phyloP scores from a whole-genome alignment of 2,113 vertebrate species.

The Otolemur garnettii region DNA sequence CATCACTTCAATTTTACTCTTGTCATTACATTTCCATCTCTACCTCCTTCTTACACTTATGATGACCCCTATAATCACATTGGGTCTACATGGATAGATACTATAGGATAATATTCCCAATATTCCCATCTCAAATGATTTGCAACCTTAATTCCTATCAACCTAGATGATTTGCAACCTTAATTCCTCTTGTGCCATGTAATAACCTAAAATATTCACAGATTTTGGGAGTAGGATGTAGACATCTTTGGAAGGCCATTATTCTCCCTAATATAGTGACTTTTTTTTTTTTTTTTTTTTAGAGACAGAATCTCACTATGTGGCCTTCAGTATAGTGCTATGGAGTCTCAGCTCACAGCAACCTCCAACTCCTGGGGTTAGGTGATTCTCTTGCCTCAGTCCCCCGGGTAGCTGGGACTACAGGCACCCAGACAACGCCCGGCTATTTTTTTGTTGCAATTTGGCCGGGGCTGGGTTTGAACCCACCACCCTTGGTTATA shows the following conservation, averaged over 20 bases:
- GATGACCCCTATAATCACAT: slow-evolving; percentile 8
- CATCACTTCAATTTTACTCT: slow-evolving; percentile 11
- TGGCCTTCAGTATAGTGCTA: too few relatives aligned
- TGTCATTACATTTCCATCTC: slow-evolving; percentile 25
- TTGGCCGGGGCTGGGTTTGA: too few relatives aligned
- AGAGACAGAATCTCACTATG: too few relatives aligned
- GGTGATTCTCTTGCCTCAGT: too few relatives aligned
- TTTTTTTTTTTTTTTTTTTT: background rate
- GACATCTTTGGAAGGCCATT: slow-evolving; percentile 2
- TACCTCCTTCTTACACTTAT: slow-evolving; percentile 22
- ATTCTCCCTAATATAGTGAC: slow-evolving; percentile 2
- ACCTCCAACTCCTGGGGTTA: too few relatives aligned
- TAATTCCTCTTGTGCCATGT: background rate
- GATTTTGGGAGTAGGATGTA: background rate
- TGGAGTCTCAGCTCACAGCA: too few relatives aligned
- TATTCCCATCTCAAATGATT: background rate
- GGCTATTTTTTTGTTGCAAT: too few relatives aligned
- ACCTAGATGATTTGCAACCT: too few relatives aligned
- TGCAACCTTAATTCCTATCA: background rate
- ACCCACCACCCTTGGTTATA: too few relatives aligned
- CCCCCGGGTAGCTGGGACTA: too few relatives aligned
- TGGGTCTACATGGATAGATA: background rate
- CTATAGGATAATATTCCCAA: background rate
- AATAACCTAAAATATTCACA: slow-evolving; percentile 45
- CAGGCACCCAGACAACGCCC: too few relatives aligned